These are phyloP conservation scores for Taenaris catops DNA, from an alignment of 2,888 invertebrate species.

Conservation along the genomic window DNA sequence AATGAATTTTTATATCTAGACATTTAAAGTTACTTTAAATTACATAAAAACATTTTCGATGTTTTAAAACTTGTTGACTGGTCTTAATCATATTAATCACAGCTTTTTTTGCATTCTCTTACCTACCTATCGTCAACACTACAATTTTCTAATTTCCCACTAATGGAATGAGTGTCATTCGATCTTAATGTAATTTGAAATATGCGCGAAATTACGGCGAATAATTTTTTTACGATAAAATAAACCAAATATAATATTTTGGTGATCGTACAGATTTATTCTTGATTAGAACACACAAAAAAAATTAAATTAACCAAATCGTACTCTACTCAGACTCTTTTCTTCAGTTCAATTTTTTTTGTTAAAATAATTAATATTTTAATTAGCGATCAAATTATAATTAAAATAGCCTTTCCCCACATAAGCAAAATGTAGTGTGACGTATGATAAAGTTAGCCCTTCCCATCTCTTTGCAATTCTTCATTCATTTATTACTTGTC, in stretches of 20 bases:
- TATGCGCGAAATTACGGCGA: constrained; percentile 6
- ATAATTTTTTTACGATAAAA: constrained; percentile 7
- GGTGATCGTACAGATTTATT: too few species aligned
- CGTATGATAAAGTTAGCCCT: constrained; percentile 32
- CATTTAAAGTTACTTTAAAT: constrained; percentile 59
- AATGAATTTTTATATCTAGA: constrained; percentile 65
- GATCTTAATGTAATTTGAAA: constrained; percentile 39
- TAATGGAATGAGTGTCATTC: constrained; percentile 64
- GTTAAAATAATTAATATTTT: constrained; percentile 15
- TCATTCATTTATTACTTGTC: constrained; percentile 28
- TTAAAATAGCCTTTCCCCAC: constrained; percentile 9
- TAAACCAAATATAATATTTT: too few species aligned
- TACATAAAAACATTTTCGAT: constrained; percentile 76
- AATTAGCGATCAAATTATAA: constrained; percentile 7
- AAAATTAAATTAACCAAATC: constrained; percentile 15
- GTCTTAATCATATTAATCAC: constrained; percentile 79
- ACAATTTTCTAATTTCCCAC: constrained; percentile 59
- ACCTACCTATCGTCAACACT: constrained; percentile 71
- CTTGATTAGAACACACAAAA: constrained; percentile 7
- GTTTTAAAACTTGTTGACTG: constrained; percentile 78
- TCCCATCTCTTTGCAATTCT: constrained; percentile 36
- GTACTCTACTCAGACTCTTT: constrained; percentile 22
- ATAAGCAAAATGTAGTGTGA: constrained; percentile 29
- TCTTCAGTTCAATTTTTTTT: constrained; percentile 16
- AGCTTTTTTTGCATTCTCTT: constrained; percentile 72